Evolutionary conservation across 2,888 invertebrate species (phyloP).

Genomic region (Chrysolina haemoptera): DNA sequence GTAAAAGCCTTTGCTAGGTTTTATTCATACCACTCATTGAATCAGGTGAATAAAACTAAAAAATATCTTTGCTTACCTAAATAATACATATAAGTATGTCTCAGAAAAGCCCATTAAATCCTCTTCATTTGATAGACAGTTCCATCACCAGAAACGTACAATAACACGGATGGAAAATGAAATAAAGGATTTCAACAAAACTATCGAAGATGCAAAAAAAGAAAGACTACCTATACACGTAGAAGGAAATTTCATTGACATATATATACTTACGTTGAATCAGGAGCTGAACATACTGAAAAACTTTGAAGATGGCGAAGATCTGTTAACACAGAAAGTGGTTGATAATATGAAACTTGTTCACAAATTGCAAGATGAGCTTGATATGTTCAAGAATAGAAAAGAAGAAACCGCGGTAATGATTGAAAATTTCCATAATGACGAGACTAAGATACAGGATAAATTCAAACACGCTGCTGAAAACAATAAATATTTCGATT

Average conservation of each 20-base stretch:
- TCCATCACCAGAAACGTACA: conserved; percentile 79
- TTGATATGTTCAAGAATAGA: conserved; percentile 71
- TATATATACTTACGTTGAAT: conserved; percentile 78
- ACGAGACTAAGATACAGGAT: conserved; percentile 71
- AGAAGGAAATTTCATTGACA: conserved; percentile 74
- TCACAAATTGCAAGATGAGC: conserved; percentile 71
- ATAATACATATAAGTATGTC: no score
- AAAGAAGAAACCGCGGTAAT: conserved; percentile 71
- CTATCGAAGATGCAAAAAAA: conserved; percentile 73
- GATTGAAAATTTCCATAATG: conserved; percentile 69
- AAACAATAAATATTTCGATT: conserved; percentile 85
- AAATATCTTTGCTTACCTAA: no score
- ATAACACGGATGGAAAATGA: conserved; percentile 74
- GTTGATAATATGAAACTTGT: conserved; percentile 64
- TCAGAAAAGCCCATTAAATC: no score
- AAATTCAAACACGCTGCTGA: conserved; percentile 74
- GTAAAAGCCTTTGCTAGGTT: no score
- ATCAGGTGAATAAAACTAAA: no score
- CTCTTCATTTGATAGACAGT: conserved; percentile 66
- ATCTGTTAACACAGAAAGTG: conserved; percentile 72
- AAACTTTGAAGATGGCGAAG: conserved; percentile 81
- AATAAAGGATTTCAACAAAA: conserved; percentile 78
- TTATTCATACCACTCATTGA: no score
- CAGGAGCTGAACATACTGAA: conserved; percentile 83
- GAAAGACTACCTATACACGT: conserved; percentile 76